Evolutionary conservation across 2,888 invertebrate species (phyloP).

Genomic region (Drosophila borealis): DNA sequence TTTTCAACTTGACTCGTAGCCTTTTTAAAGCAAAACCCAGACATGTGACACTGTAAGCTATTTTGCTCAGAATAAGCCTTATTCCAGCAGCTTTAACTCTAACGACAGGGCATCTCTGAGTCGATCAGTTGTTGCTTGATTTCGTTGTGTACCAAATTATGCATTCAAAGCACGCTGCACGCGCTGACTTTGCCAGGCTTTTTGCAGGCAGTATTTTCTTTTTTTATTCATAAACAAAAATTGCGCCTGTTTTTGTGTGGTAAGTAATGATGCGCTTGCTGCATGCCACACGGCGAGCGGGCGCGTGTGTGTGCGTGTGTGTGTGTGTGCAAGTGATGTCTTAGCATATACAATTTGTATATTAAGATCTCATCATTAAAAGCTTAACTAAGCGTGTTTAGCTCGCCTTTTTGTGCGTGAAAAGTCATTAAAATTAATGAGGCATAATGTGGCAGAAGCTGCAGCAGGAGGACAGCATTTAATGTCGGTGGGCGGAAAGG

Average conservation of each 20-base stretch:
- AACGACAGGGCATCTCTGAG: too few relatives aligned
- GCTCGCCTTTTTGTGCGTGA: conserved; percentile 32
- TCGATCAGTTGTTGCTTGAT: too few relatives aligned
- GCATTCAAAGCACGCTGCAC: too few relatives aligned
- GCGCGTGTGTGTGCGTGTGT: neutral
- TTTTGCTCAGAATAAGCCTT: too few relatives aligned
- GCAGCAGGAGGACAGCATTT: neutral
- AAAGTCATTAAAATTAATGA: conserved; percentile 78
- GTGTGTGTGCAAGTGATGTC: neutral
- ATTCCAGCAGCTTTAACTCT: too few relatives aligned
- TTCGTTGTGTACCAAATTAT: too few relatives aligned
- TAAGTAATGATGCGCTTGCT: conserved; percentile 44
- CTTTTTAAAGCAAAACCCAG: too few relatives aligned
- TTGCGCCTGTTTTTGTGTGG: conserved; percentile 32
- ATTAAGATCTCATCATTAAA: conserved; percentile 56
- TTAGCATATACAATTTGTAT: conserved; percentile 26
- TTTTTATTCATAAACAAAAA: conserved; percentile 10
- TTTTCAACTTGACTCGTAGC: too few relatives aligned
- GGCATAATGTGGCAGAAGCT: conserved; percentile 42
- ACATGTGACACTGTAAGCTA: too few relatives aligned
- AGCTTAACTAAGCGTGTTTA: conserved; percentile 44
- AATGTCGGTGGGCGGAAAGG: too few relatives aligned
- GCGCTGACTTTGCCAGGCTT: neutral
- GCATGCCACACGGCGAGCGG: neutral
- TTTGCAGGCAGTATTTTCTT: conserved; percentile 6